Conservation (phyloP, 2,797 vertebrate genomes). For the Argentina silus region DNA sequence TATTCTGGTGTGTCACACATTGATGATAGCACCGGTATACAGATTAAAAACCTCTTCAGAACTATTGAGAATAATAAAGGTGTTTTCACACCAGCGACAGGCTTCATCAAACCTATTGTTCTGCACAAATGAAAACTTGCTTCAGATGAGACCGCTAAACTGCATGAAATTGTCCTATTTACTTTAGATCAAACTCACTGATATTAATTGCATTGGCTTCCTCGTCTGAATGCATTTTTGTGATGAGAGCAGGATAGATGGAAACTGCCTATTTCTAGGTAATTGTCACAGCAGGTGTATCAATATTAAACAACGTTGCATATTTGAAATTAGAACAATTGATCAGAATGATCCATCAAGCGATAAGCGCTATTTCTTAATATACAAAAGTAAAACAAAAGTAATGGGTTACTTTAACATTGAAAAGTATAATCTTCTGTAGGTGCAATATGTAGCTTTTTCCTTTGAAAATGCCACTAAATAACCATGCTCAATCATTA, state of each 20-base stretch:
- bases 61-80: conserved; percentile 46
- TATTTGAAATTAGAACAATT: too few species aligned
- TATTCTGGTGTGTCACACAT: conserved; percentile 29
- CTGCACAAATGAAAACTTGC: conserved; percentile 52
- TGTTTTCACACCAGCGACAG: conserved; percentile 44
- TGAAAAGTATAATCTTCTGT: too few species aligned
- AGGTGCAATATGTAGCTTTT: too few species aligned
- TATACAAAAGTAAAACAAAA: too few species aligned
- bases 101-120: conserved; percentile 52
- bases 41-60: conserved; percentile 38
- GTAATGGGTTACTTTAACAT: too few species aligned
- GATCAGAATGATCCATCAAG: too few species aligned
- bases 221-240: conserved; percentile 32
- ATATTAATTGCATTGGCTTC: conserved; percentile 49
- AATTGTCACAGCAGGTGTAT: neutral
- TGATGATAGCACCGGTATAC: conserved; percentile 14
- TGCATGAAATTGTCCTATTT: conserved; percentile 58
- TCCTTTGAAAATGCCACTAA: too few species aligned
- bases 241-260: conserved; percentile 30
- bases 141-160: conserved; percentile 43
- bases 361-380: too few species aligned
- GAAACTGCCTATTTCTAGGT: conserved; percentile 1
- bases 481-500: too few species aligned
- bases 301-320: too few species aligned
- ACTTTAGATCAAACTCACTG: conserved; percentile 42